Percentiles rank a stretch among this genome's conserved stretches.
Conservation (phyloP, 2,113 vertebrate species). For the Gallinago jamesoni region DNA sequence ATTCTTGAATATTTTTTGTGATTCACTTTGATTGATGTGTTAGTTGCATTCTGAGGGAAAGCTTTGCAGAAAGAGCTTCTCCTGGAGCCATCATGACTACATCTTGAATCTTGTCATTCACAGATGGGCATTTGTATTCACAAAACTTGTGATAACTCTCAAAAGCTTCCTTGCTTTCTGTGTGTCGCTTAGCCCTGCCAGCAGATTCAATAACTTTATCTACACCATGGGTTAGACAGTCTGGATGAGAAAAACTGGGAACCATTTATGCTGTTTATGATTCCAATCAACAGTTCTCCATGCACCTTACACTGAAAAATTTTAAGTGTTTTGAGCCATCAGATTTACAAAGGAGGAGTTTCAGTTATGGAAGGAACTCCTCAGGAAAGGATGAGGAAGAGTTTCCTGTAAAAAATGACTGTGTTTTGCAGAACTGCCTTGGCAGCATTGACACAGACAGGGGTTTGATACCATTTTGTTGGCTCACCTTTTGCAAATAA, state of each 20-base stretch:
- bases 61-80: background rate
- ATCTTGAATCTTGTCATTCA: background rate
- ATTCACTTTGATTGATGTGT: background rate
- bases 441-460: background rate
- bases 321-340: background rate
- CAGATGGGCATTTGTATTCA: background rate
- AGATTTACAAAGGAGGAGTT: constrained; percentile 5
- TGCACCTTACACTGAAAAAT: background rate
- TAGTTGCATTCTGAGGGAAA: background rate
- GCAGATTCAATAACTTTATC: background rate
- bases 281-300: background rate
- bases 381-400: background rate
- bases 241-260: constrained; percentile 15
- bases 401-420: background rate
- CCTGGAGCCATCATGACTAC: background rate
- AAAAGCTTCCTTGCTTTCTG: background rate
- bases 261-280: background rate
- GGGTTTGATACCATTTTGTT: background rate
- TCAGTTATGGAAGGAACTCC: background rate
- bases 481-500: background rate
- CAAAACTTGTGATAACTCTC: background rate
- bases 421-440: background rate
- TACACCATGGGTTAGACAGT: background rate
- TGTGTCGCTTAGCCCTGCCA: background rate
- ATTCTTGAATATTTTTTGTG: background rate